These are phyloP conservation scores for Ceriagrion tenellum DNA, from an alignment of 2,888 invertebrate genomes.

Conservation along the genomic window DNA sequence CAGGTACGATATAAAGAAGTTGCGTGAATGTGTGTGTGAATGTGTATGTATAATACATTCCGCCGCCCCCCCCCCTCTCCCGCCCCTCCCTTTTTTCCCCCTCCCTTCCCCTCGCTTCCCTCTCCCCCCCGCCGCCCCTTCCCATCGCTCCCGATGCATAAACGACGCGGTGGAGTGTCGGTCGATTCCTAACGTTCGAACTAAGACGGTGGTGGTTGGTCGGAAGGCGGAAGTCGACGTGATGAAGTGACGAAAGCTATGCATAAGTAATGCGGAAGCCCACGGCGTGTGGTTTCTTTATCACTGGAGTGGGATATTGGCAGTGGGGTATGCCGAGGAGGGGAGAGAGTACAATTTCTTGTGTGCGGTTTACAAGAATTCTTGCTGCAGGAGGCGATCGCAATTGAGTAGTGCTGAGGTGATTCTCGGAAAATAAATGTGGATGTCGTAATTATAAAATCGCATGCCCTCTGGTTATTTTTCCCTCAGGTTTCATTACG, in stretches of 20 bases:
- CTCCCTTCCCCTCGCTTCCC: not conserved
- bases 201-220: not conserved
- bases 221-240: not conserved
- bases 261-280: not conserved
- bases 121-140: not conserved
- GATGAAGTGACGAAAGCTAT: constrained; percentile 22
- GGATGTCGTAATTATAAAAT: not conserved
- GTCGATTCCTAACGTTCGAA: not conserved
- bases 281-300: not conserved
- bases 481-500: not conserved
- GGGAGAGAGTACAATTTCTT: not conserved
- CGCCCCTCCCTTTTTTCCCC: not conserved
- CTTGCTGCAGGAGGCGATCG: not conserved
- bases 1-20: not conserved
- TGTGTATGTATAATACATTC: constrained; percentile 18
- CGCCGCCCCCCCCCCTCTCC: not conserved
- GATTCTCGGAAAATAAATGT: not conserved
- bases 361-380: not conserved
- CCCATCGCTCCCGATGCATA: not conserved
- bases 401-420: not conserved
- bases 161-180: not conserved
- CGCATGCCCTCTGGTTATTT: not conserved
- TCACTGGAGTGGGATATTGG: not conserved
- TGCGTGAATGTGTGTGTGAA: not conserved
- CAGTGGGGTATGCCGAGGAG: not conserved